These are phyloP conservation scores for Drosophila histrio DNA, from an alignment of 2,888 invertebrate genomes.

Conservation along the genomic window DNA sequence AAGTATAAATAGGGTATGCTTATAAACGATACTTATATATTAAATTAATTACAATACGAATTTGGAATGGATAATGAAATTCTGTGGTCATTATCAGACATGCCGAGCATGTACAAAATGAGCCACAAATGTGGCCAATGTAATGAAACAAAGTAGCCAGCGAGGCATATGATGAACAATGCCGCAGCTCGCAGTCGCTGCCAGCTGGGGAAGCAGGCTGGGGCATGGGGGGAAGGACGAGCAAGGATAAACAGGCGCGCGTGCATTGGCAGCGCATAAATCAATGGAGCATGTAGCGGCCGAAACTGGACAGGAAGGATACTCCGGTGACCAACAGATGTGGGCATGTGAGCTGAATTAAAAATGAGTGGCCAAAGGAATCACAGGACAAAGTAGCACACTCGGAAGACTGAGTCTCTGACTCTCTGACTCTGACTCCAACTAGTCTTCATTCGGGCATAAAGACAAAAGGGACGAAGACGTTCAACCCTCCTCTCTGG, in stretches of 20 bases:
- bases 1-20: not conserved
- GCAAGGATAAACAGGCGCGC: constrained; percentile 27
- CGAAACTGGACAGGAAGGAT: constrained; percentile 58
- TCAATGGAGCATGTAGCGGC: constrained; percentile 64
- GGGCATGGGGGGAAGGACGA: constrained; percentile 21
- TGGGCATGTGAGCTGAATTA: constrained; percentile 74
- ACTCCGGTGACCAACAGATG: constrained; percentile 68
- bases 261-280: constrained; percentile 63
- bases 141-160: constrained; percentile 70
- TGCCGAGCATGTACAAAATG: constrained; percentile 68
- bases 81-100: constrained; percentile 75
- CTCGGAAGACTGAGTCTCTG: constrained; percentile 22
- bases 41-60: constrained; percentile 78
- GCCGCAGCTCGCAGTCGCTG: constrained; percentile 24
- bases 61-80: constrained; percentile 77
- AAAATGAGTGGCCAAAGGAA: constrained; percentile 67
- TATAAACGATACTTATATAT: constrained; percentile 41
- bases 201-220: not conserved
- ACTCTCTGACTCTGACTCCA: constrained; percentile 3
- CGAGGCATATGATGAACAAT: constrained; percentile 68
- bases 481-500: constrained; percentile 47
- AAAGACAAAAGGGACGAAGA: constrained; percentile 64
- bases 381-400: constrained; percentile 35
- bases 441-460: constrained; percentile 65
- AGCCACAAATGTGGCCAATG: constrained; percentile 78